A percentile compares a stretch with the other conserved stretches of the same genome.
phyloP scores from a whole-genome alignment of 2,113 vertebrate genomes.

The Thunnus maccoyii region DNA sequence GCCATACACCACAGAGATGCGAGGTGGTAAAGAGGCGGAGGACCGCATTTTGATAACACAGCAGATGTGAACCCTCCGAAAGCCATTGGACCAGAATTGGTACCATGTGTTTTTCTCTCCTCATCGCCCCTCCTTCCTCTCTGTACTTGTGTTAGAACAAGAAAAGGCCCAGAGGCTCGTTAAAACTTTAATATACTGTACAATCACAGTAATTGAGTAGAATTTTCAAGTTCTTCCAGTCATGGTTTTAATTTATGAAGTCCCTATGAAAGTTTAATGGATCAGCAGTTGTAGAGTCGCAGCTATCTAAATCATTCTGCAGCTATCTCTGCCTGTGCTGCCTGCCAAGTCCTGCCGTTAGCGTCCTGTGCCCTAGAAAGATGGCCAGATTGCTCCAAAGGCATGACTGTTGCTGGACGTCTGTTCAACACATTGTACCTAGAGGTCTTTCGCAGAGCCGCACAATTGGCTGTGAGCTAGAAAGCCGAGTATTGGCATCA shows the following conservation, averaged over 20 bases:
- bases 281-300: constrained; percentile 76
- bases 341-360: constrained; percentile 79
- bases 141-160: constrained; percentile 57
- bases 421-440: constrained; percentile 77
- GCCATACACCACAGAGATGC: constrained; percentile 38
- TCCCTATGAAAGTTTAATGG: constrained; percentile 85
- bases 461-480: constrained; percentile 39
- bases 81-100: constrained; percentile 69
- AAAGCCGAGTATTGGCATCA: constrained; percentile 30
- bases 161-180: constrained; percentile 74
- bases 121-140: constrained; percentile 19
- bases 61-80: constrained; percentile 73
- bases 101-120: constrained; percentile 73
- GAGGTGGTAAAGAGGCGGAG: constrained; percentile 58
- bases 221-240: constrained; percentile 81
- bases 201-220: constrained; percentile 84
- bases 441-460: constrained; percentile 68
- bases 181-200: constrained; percentile 84
- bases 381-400: constrained; percentile 80
- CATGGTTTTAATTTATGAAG: constrained; percentile 84
- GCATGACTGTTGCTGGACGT: constrained; percentile 70
- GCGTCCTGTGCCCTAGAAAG: constrained; percentile 81
- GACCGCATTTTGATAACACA: constrained; percentile 52
- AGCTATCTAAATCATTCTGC: constrained; percentile 79
- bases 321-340: constrained; percentile 57